phyloP scores from a whole-genome alignment of 2,113 vertebrate genomes.

The Zosterops lateralis region DNA sequence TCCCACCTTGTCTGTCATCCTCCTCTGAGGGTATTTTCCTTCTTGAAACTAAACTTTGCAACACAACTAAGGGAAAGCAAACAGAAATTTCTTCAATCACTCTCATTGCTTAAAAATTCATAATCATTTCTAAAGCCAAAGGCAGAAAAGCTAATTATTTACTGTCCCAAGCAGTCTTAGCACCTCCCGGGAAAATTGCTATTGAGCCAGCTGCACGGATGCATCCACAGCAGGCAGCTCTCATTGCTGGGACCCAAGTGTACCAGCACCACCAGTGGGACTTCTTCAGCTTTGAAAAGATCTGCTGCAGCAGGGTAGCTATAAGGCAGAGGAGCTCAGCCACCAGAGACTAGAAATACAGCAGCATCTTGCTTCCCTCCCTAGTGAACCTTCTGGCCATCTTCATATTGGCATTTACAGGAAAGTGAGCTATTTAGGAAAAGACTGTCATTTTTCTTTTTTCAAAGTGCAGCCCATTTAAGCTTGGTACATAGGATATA shows the following conservation, averaged over 20 bases:
- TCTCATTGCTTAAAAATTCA: conserved; percentile 75
- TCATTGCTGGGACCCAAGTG: neutral
- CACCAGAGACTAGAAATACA: neutral
- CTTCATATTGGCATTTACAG: neutral
- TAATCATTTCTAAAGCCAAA: conserved; percentile 66
- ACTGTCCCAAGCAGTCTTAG: conserved; percentile 63
- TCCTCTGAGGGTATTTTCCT: conserved; percentile 50
- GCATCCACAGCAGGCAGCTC: conserved; percentile 21
- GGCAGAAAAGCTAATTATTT: conserved; percentile 78
- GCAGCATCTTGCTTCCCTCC: neutral
- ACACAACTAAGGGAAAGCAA: conserved; percentile 63
- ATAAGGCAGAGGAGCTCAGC: conserved; percentile 1
- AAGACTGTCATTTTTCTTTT: neutral
- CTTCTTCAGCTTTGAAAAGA: conserved; percentile 52
- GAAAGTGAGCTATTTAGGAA: neutral
- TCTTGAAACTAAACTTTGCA: conserved; percentile 58
- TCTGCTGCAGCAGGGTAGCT: conserved; percentile 24
- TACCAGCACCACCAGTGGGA: conserved; percentile 11
- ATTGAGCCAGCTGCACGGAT: neutral
- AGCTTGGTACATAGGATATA: neutral
- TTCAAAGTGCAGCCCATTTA: neutral
- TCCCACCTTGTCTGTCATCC: conserved; percentile 53
- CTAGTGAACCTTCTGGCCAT: neutral
- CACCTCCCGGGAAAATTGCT: conserved; percentile 39
- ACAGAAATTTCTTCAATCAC: conserved; percentile 68